Evolutionary conservation across 2,113 vertebrate species (phyloP).

Genomic region (Macaca nemestrina): DNA sequence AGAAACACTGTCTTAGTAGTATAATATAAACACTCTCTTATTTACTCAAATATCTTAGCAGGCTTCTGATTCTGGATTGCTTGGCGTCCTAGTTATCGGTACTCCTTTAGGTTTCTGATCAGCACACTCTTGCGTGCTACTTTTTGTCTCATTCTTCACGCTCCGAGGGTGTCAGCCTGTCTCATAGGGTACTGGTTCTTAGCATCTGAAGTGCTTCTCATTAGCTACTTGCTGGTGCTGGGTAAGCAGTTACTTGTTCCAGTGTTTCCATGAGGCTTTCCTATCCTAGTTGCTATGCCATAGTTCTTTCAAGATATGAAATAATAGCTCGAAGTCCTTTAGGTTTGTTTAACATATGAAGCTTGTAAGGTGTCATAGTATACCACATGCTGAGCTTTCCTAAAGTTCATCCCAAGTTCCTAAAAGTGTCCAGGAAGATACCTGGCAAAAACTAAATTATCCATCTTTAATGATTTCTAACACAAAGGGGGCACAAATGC

Average conservation of each 20-base stretch:
- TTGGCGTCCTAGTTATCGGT: neutral
- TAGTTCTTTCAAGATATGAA: neutral
- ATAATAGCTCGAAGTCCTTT: neutral
- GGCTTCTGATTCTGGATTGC: neutral
- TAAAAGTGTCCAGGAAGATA: neutral
- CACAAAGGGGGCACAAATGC: neutral
- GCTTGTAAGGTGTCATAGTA: neutral
- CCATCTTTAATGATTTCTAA: neutral
- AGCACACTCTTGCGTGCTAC: neutral
- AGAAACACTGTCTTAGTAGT: neutral
- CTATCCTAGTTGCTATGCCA: neutral
- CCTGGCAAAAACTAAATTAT: neutral
- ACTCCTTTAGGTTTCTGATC: neutral
- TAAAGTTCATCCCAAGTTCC: neutral
- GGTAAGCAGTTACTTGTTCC: neutral
- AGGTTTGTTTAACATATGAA: neutral
- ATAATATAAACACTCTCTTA: neutral
- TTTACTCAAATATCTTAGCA: neutral
- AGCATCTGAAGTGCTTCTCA: neutral
- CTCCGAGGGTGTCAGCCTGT: neutral
- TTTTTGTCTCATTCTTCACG: neutral
- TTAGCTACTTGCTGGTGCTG: neutral
- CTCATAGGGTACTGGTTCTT: neutral
- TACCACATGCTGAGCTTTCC: neutral
- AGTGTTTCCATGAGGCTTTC: neutral